phyloP scores from a whole-genome alignment of 1,140 invertebrate genomes.

The Oncopodura yosiiana region DNA sequence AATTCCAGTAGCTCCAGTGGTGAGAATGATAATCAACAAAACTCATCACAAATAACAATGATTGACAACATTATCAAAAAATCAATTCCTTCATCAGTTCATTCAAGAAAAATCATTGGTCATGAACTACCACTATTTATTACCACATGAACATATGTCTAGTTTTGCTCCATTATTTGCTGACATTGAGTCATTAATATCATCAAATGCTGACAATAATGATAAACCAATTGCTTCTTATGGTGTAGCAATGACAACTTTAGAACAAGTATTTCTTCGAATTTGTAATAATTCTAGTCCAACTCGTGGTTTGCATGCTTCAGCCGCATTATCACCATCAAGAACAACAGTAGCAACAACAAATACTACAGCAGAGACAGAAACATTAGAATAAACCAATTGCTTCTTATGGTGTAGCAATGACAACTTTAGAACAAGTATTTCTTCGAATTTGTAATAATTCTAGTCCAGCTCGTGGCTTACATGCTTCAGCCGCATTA shows the following conservation, averaged over 20 bases:
- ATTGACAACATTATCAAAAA: slow-evolving; percentile 17
- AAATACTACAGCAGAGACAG: no score
- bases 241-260: slow-evolving; percentile 84
- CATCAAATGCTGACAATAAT: no score
- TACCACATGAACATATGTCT: slow-evolving; percentile 61
- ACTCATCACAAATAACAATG: neutral
- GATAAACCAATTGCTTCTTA: slow-evolving; percentile 67
- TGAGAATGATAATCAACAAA: slow-evolving; percentile 3
- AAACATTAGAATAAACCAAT: slow-evolving; percentile 56
- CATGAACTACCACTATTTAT: slow-evolving; percentile 41
- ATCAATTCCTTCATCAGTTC: slow-evolving; percentile 9
- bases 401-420: slow-evolving; percentile 79
- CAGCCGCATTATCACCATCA: no score
- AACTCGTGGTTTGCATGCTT: no score
- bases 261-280: slow-evolving; percentile 89
- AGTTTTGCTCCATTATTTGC: slow-evolving; percentile 62
- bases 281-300: no score
- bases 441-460: no score
- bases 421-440: slow-evolving; percentile 87
- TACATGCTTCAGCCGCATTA: no score
- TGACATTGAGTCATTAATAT: slow-evolving; percentile 63
- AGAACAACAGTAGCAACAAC: no score
- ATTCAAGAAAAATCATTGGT: slow-evolving; percentile 9
- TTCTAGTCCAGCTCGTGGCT: no score
- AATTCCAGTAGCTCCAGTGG: slow-evolving; percentile 35